Evolutionary conservation across 2,797 vertebrate species (phyloP).

Genomic region (Enteromius anoplus): DNA sequence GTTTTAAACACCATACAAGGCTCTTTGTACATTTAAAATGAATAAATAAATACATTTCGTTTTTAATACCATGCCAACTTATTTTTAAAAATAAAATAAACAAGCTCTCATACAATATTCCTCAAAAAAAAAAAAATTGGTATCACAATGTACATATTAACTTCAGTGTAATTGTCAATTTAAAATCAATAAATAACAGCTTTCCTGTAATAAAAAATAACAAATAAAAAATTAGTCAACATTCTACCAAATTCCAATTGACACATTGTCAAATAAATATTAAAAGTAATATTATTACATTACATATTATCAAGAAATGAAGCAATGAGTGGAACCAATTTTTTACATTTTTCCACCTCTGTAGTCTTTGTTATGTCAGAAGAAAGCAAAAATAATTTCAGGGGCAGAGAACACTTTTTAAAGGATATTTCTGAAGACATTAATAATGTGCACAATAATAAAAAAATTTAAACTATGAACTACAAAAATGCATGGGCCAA

Average conservation of each 20-base stretch:
- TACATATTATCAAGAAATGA: neutral
- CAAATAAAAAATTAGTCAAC: no score
- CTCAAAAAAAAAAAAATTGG: neutral
- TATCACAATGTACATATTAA: neutral
- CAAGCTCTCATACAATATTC: neutral
- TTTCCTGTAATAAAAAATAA: neutral
- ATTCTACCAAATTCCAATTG: no score
- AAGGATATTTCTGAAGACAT: neutral
- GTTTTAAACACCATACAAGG: neutral
- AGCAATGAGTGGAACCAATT: no score
- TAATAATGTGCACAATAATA: neutral
- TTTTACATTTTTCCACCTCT: neutral
- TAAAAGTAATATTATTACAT: neutral
- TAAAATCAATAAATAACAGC: neutral
- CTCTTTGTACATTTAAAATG: neutral
- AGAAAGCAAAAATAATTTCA: neutral
- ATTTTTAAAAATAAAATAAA: neutral
- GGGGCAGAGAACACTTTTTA: neutral
- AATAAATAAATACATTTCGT: neutral
- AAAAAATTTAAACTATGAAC: neutral
- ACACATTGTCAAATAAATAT: neutral
- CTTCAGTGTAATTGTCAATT: neutral
- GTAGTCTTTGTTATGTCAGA: neutral
- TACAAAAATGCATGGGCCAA: neutral
- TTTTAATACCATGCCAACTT: neutral